A percentile compares a stretch with the other conserved stretches of the same genome.
These are phyloP conservation scores for Catocala sponsa DNA, from an alignment of 2,888 invertebrate genomes.

Conservation along the genomic window DNA sequence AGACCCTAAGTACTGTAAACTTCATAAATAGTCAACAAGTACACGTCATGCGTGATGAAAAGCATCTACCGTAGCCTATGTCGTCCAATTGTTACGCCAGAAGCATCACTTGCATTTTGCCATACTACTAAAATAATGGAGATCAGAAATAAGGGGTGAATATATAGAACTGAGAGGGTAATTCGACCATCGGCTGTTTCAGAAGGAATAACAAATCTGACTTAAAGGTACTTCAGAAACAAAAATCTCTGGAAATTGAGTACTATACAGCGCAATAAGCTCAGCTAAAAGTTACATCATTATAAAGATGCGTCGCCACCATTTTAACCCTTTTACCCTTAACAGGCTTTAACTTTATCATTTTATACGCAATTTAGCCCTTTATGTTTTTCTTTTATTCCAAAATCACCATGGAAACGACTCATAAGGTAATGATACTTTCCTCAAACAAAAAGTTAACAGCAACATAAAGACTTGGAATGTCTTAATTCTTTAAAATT, in stretches of 20 bases:
- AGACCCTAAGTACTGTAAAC: no score
- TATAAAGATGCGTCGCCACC: conserved; percentile 7
- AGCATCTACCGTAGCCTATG: no score
- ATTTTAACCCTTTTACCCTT: conserved; percentile 54
- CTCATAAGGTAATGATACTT: conserved; percentile 19
- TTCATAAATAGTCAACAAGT: no score
- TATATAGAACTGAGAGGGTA: no score
- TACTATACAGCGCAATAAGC: background rate
- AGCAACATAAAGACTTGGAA: conserved; percentile 12
- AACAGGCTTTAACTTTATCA: conserved; percentile 9
- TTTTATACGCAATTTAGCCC: conserved; percentile 15
- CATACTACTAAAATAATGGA: no score
- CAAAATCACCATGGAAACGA: conserved; percentile 21
- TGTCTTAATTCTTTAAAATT: conserved; percentile 26
- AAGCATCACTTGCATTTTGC: no score
- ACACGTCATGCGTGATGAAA: no score
- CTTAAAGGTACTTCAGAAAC: no score
- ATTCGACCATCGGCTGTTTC: no score
- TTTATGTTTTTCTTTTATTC: conserved; percentile 23
- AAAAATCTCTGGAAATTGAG: background rate
- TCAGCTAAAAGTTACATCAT: conserved; percentile 1
- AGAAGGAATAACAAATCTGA: no score
- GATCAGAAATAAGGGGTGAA: no score
- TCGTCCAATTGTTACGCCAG: no score
- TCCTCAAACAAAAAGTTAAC: conserved; percentile 24